phyloP scores from a whole-genome alignment of 2,888 invertebrate species.

The Steinernema carpocapsae region DNA sequence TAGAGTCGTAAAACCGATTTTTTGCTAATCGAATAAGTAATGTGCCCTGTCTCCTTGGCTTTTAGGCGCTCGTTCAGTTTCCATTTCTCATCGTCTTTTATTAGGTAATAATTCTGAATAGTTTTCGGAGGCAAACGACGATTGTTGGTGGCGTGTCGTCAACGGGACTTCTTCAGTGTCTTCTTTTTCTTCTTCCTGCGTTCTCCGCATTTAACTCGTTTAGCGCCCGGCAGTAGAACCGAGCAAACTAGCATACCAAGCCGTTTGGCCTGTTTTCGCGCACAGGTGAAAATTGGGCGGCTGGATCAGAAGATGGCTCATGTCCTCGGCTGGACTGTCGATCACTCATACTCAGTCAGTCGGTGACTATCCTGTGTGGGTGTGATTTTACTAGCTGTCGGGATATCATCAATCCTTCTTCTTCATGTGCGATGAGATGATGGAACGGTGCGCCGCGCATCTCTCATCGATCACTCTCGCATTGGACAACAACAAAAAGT shows the following conservation, averaged over 20 bases:
- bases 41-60: slow-evolving; percentile 16
- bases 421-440: slow-evolving; percentile 35
- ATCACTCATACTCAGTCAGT: neutral
- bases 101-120: slow-evolving; percentile 35
- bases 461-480: slow-evolving; percentile 35
- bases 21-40: slow-evolving; percentile 33
- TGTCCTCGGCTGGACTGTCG: slow-evolving; percentile 11
- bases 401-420: slow-evolving; percentile 35
- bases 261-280: neutral
- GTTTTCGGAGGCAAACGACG: slow-evolving; percentile 34
- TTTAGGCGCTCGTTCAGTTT: slow-evolving; percentile 30
- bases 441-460: slow-evolving; percentile 34
- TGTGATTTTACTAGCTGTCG: slow-evolving; percentile 35
- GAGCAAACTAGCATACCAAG: too few relatives aligned
- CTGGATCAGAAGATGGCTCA: neutral
- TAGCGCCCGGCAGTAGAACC: too few relatives aligned
- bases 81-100: slow-evolving; percentile 35
- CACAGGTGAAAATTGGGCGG: neutral
- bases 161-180: slow-evolving; percentile 6
- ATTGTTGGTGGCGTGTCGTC: slow-evolving; percentile 22
- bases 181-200: neutral
- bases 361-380: slow-evolving; percentile 25
- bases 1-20: slow-evolving; percentile 33
- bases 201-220: too few relatives aligned
- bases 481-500: slow-evolving; percentile 34